Evolutionary conservation across 1,140 invertebrate genomes (phyloP), one percentile per base, ranked within the genome.

Genomic region (Pseudomyrmex dendroicus): DNA sequence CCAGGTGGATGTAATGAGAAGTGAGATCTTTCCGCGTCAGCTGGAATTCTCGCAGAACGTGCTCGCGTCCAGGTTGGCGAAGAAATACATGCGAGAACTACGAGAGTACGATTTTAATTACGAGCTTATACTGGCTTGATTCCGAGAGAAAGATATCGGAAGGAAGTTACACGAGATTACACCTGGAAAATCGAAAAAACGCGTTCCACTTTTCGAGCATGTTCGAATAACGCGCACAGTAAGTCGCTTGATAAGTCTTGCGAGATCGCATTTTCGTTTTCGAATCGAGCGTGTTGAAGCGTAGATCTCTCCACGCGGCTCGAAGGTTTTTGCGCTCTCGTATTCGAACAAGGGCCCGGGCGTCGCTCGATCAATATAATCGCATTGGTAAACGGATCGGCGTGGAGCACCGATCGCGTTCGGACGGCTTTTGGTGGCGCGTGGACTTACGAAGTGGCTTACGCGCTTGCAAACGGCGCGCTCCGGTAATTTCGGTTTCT

Each of bases 401-500:
- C 82, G 84, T 54, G 66, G 66, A 78, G 54, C 44, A 73, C 78
- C 82, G 80, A 73, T 66, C 68, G 77, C 74, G 68, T 85, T 80
- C 56, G 72, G 64, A 73, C 67, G 62, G 72, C 80, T 73, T 85
- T 83, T 72, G 61, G 50, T 22, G 50, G 48, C 44, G 52, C 35
- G 35, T 35, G n/a, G 63, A 73, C 73, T 78, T 82, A 80, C 74
- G 48, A 82, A 62, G 13, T 76, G 56, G 76, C 84, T 86, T 82
- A 85, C 73, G 70, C 82, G 59, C 66, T 35, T 17, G 54, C 48
- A 52, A 70, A 59, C 77, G 63, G 8, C 57, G 46, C 54, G 44
- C 68, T 12, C 84, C 52, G 67, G 78, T 68, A 74, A 83, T 83
- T 86, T 76, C 22, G 83, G 76, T 73, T 87, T 87, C 35, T 77